Percentiles rank a stretch among this genome's conserved stretches.
phyloP scores from a whole-genome alignment of 2,113 vertebrate genomes.

The Nansenia antarctica region DNA sequence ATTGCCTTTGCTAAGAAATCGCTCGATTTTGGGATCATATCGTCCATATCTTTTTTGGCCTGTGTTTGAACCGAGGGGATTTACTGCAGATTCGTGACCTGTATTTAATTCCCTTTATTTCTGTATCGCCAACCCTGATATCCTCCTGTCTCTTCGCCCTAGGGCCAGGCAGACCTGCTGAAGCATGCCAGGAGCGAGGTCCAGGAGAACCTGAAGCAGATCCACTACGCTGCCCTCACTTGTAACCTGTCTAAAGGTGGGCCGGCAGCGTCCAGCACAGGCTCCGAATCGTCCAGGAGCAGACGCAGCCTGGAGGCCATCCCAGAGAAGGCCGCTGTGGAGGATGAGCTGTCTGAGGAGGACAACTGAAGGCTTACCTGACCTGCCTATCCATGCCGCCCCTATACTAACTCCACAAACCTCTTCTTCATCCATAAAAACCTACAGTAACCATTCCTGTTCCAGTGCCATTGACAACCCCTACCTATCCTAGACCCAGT shows the following conservation, averaged over 20 bases:
- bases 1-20: too few relatives aligned
- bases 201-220: constrained; percentile 86
- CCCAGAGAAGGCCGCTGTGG: constrained; percentile 79
- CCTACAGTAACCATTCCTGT: neutral
- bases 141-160: neutral
- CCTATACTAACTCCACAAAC: neutral
- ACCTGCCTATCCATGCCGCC: neutral
- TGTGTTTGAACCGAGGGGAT: too few relatives aligned
- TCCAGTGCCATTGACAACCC: neutral
- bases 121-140: neutral
- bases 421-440: neutral
- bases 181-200: constrained; percentile 88
- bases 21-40: too few relatives aligned
- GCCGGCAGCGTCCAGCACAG: constrained; percentile 32
- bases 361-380: constrained; percentile 48
- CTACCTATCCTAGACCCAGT: neutral
- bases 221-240: constrained; percentile 88
- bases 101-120: neutral
- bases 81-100: neutral
- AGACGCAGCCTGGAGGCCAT: constrained; percentile 86
- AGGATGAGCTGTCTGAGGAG: constrained; percentile 82
- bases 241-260: constrained; percentile 87
- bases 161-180: constrained; percentile 90
- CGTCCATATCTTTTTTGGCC: too few relatives aligned
- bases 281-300: constrained; percentile 67